A percentile compares a stretch with the other conserved stretches of the same genome.
phyloP scores from a whole-genome alignment of 2,113 vertebrate species.

The Scophthalmus maximus region DNA sequence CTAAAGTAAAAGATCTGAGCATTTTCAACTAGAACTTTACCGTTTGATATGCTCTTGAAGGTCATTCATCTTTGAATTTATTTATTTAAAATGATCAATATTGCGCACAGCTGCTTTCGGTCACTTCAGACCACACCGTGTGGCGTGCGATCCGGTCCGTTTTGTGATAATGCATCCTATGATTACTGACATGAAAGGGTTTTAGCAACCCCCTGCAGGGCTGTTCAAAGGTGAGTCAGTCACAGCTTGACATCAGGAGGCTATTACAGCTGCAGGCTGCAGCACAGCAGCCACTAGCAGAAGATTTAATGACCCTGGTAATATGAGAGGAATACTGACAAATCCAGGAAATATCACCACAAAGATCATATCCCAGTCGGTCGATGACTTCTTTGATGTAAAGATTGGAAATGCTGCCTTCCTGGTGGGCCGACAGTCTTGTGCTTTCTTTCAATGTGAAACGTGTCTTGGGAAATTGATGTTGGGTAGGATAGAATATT shows the following conservation, averaged over 20 bases:
- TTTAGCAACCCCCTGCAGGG: constrained; percentile 25
- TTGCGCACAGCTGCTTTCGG: constrained; percentile 9
- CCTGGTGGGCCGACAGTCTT: background rate
- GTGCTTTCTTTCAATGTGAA: constrained; percentile 1
- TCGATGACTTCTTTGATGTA: constrained; percentile 34
- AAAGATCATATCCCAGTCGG: constrained; percentile 11
- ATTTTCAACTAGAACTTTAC: too few species aligned
- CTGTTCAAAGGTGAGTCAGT: constrained; percentile 61
- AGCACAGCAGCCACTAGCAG: constrained; percentile 36
- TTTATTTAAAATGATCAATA: constrained; percentile 1
- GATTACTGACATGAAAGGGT: constrained; percentile 64
- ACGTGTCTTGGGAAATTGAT: background rate
- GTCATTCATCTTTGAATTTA: background rate
- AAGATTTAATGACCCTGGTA: constrained; percentile 55
- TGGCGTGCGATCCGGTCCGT: constrained; percentile 20
- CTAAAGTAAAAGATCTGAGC: too few species aligned
- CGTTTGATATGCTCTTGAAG: too few species aligned
- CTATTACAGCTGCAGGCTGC: constrained; percentile 52
- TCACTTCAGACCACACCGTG: constrained; percentile 21
- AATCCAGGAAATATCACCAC: constrained; percentile 19
- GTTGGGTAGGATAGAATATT: background rate
- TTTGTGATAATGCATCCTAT: constrained; percentile 51
- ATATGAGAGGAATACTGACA: constrained; percentile 35
- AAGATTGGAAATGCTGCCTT: constrained; percentile 8
- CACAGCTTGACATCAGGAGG: constrained; percentile 59